Evolutionary conservation across 1,140 invertebrate species (phyloP), one percentile per base, ranked within the genome.

Genomic region (Lordiphosa collinella): DNA sequence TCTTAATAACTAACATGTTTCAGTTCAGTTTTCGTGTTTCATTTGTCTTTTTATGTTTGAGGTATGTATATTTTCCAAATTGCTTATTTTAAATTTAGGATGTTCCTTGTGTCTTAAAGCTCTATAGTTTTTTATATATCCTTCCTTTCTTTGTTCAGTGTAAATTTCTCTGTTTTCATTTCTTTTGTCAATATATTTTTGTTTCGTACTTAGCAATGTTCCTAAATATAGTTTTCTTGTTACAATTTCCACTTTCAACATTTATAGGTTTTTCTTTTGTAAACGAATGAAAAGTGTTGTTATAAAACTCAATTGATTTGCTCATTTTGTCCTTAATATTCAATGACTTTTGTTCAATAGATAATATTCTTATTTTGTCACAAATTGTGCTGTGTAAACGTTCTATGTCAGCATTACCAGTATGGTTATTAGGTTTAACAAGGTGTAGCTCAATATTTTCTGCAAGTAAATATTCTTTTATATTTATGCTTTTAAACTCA

Each of bases 311-410:
- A 18, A 43, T 43, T 5, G 41, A 13, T 6, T 59, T 38, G n/a
- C 22, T 59, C 8, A 52, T 35, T 49, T 52, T 52, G 25, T 44
- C 41, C 16, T 18, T 18, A 18, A 18, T 44, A 43, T 44, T 44
- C 13, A 44, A 29, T n/a, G 41, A 8, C n/a, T 8, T 44, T 44
- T 41, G 49, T 52, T 41, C 25, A 18, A 52, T 22, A 29, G 51
- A 58, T 62, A 54, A 18, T 32, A 60, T 54, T 55, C 57, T 34
- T 29, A 60, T 54, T 47, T 66, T 66, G 32, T 55, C 46, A 16
- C 37, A 49, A 48, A 54, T 9, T 18, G 44, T 65, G 34, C 53
- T 65, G 29, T 48, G 41, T 12, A 53, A 37, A n/a, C n/a, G n/a
- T n/a, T n/a, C n/a, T n/a, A n/a, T n/a, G n/a, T n/a, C n/a, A n/a